Conservation (phyloP, 2,888 invertebrate species). For the Tipula vernalis region DNA sequence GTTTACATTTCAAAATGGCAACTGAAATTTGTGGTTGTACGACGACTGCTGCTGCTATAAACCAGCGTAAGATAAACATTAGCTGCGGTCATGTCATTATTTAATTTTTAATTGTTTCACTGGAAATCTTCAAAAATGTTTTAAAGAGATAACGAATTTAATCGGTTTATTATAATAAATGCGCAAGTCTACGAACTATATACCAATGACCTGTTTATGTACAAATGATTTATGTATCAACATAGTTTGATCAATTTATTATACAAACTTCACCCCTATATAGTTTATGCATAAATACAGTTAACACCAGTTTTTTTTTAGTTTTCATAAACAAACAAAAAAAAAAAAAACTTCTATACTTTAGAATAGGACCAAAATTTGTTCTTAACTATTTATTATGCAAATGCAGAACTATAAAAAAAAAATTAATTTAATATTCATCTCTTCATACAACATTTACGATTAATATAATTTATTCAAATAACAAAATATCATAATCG, state of each 20-base stretch:
- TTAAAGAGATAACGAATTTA: not conserved
- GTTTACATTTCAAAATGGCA: not conserved
- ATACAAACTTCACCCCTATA: not conserved
- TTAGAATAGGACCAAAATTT: not conserved
- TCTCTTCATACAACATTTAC: not conserved
- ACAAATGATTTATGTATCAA: not conserved
- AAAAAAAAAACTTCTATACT: not conserved
- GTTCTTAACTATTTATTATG: not conserved
- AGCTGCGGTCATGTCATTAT: not conserved
- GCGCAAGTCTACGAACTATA: no score
- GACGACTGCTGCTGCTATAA: not conserved
- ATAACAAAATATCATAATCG: not conserved
- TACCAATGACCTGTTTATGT: not conserved
- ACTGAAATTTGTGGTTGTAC: not conserved
- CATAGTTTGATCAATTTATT: not conserved
- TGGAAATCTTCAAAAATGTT: not conserved
- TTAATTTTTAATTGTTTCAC: not conserved
- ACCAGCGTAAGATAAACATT: not conserved
- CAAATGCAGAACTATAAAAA: not conserved
- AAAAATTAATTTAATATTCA: not conserved
- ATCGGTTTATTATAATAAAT: no score
- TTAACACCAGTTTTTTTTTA: not conserved
- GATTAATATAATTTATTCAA: not conserved
- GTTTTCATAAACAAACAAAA: not conserved
- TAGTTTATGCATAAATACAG: no score